These are phyloP conservation scores for Nomada hirtipes DNA, from an alignment of 2,888 invertebrate species.

Conservation along the genomic window DNA sequence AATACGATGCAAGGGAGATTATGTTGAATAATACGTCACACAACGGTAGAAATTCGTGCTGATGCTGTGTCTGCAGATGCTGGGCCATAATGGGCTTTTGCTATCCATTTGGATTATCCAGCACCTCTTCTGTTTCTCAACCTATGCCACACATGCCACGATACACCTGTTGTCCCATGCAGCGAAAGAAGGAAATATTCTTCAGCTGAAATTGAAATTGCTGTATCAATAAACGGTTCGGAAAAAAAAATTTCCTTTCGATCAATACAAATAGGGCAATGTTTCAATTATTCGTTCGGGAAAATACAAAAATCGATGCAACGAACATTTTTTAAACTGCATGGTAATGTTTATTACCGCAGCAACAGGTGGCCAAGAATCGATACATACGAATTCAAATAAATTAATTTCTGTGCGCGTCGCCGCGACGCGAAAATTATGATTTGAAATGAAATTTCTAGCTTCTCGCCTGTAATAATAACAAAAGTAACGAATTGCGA, in stretches of 20 bases:
- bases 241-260: no score
- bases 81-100: conserved; percentile 84
- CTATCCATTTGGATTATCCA: conserved; percentile 82
- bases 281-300: no score
- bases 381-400: conserved; percentile 35
- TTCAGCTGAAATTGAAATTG: conserved; percentile 13
- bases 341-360: conserved; percentile 12
- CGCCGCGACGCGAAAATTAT: neutral
- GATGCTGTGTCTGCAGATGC: conserved; percentile 78
- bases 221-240: neutral
- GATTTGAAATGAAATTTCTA: neutral
- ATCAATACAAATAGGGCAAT: no score
- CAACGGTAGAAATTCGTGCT: conserved; percentile 92
- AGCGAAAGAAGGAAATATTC: neutral
- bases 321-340: conserved; percentile 19
- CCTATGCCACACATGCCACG: conserved; percentile 53
- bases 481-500: neutral
- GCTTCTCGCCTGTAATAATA: neutral
- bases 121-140: conserved; percentile 66
- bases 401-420: neutral
- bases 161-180: conserved; percentile 4
- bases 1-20: conserved; percentile 94
- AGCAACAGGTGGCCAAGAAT: conserved; percentile 18
- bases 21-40: conserved; percentile 97
- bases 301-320: no score